Evolutionary conservation across 1,140 invertebrate species (phyloP).

Genomic region (Macrobrachium rosenbergii): DNA sequence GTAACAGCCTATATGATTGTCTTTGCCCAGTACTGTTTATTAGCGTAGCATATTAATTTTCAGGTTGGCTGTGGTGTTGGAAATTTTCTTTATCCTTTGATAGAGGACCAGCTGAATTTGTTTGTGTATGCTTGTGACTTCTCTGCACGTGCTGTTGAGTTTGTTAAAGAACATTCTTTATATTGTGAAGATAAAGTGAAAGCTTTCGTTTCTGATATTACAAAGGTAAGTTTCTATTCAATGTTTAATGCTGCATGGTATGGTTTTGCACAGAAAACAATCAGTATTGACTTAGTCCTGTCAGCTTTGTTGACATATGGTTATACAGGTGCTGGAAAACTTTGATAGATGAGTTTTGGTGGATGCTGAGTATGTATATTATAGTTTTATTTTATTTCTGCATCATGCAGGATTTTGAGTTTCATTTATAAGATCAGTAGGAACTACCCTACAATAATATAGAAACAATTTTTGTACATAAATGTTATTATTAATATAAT

Average conservation of each 20-base stretch:
- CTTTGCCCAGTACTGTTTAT: neutral
- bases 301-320: too few species aligned
- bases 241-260: neutral
- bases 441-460: too few species aligned
- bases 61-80: constrained; percentile 97
- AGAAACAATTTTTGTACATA: too few species aligned
- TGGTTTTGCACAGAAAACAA: too few species aligned
- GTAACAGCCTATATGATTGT: neutral
- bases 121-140: constrained; percentile 95
- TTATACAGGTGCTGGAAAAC: too few species aligned
- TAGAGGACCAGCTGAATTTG: constrained; percentile 81
- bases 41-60: constrained; percentile 75
- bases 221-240: constrained; percentile 72
- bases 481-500: too few species aligned
- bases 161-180: constrained; percentile 80
- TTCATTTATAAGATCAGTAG: too few species aligned
- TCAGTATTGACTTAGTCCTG: too few species aligned
- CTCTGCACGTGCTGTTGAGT: constrained; percentile 89
- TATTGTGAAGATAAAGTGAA: constrained; percentile 78
- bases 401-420: too few species aligned
- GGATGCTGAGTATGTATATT: too few species aligned
- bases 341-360: too few species aligned
- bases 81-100: constrained; percentile 94
- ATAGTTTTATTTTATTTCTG: too few species aligned
- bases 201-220: constrained; percentile 80